A percentile compares a stretch with the other conserved stretches of the same genome.
These are phyloP conservation scores for Stenodema calcarata DNA, from an alignment of 2,888 invertebrate genomes.

Conservation along the genomic window DNA sequence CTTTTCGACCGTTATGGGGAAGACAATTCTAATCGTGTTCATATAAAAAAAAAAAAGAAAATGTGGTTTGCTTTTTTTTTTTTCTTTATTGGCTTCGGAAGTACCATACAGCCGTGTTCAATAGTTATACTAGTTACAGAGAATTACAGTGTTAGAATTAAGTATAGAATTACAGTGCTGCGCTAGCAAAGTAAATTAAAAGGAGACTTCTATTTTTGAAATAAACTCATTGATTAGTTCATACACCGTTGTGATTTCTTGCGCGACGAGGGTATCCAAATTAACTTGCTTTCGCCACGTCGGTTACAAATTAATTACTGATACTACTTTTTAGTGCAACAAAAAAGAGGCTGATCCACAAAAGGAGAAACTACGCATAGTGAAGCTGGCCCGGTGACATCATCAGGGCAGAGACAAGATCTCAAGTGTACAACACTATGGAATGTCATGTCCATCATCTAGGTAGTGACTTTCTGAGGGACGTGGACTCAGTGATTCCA, in stretches of 20 bases:
- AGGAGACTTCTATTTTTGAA: too few relatives aligned
- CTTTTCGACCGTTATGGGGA: background rate
- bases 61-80: constrained; percentile 47
- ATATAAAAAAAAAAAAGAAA: background rate
- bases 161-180: too few relatives aligned
- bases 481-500: constrained; percentile 39
- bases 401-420: constrained; percentile 52
- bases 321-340: constrained; percentile 36
- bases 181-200: too few relatives aligned
- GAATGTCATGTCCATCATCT: constrained; percentile 16
- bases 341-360: constrained; percentile 18
- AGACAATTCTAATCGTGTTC: background rate
- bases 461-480: constrained; percentile 20
- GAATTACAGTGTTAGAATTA: too few relatives aligned
- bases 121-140: too few relatives aligned
- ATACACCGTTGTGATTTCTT: too few relatives aligned
- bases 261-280: too few relatives aligned
- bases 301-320: constrained; percentile 35
- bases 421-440: constrained; percentile 49
- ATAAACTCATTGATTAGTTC: too few relatives aligned
- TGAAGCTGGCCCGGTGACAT: constrained; percentile 18
- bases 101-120: too few relatives aligned
- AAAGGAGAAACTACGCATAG: background rate
- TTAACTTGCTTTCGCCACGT: background rate
- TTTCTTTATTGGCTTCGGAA: too few relatives aligned